Base-by-base conservation (phyloP, 1,140 invertebrate genomes). In the Drosophila athabasca region DNA sequence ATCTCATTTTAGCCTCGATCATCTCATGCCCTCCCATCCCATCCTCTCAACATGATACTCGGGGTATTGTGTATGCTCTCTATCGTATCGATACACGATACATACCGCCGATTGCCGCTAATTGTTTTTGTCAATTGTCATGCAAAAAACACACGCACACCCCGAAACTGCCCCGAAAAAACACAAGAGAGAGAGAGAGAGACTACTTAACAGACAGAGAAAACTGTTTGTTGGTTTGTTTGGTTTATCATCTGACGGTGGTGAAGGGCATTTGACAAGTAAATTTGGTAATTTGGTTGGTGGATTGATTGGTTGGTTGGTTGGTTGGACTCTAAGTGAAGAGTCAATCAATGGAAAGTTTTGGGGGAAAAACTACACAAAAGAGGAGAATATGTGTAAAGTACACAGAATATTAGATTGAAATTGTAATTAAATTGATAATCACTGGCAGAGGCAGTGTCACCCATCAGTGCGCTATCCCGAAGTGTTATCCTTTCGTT, bases 341-440 rank as follows among this genome's bases (percentile, higher is more conserved):
- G 22, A 66, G 22, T 62, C 68, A 82, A 81, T 81, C 79, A 77
- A 62, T 81, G 79, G 79, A 82, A 77, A 77, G 62, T 82, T 81
- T 74, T 68, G 2, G 35, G 35, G 35, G 11, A 39, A 39, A 39
- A 39, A 39, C 35, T 13, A 13, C 1, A 13, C 11, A 39, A 13
- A 35, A 39, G 4, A 13, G 8, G 8, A 51, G 44, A 57, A 57
- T 26, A 17, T 41, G 54, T 61, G 17, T 19, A n/a, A n/a, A n/a
- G 17, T 19, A 19, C 17, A 19, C 17, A 19, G 17, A 19, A 19
- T 19, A 19, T 19, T 19, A 1, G 17, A 19, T 19, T 19, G 17
- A 19, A 57, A 62, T 48, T 68, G 65, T 44, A 55, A 62, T 53
- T 71, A 43, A 52, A 70, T 75, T 65, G 68, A 65, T 82, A 68